phyloP scores from a whole-genome alignment of 1,140 invertebrate species.

The Atta cephalotes region DNA sequence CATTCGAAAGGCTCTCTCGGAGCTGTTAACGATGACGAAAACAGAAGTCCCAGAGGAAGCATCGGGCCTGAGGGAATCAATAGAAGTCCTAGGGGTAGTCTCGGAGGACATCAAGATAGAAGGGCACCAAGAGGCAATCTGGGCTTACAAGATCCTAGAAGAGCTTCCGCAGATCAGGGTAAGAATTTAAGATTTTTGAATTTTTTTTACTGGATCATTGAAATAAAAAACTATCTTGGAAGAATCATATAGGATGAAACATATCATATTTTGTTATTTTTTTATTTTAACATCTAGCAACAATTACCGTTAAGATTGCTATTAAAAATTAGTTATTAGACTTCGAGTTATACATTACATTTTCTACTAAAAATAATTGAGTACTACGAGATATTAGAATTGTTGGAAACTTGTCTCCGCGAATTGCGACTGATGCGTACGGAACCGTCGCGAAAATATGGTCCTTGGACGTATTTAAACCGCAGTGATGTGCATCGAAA shows the following conservation, averaged over 20 bases:
- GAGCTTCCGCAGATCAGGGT: conserved; percentile 88
- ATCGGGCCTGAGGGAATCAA: conserved; percentile 85
- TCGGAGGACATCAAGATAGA: conserved; percentile 85
- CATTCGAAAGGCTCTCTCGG: conserved; percentile 87
- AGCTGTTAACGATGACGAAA: conserved; percentile 80
- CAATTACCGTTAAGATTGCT: not conserved
- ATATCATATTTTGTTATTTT: too few species aligned
- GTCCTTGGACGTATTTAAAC: conserved; percentile 12
- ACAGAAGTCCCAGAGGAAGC: conserved; percentile 88
- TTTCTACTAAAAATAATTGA: conserved; percentile 10
- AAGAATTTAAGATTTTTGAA: conserved; percentile 42
- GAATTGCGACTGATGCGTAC: not conserved
- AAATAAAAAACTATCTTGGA: too few species aligned
- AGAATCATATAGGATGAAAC: too few species aligned
- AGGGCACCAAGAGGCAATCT: conserved; percentile 87
- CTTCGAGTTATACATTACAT: not conserved
- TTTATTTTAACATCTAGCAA: not conserved
- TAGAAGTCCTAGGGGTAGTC: conserved; percentile 85
- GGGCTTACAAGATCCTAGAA: conserved; percentile 89
- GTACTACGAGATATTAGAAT: not conserved
- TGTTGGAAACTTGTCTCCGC: not conserved
- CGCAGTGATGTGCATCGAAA: conserved; percentile 18
- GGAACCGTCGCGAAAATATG: not conserved
- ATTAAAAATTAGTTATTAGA: not conserved
- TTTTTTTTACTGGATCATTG: not conserved